Evolutionary conservation across 2,113 vertebrate species (phyloP).

Genomic region (Chauna torquata): DNA sequence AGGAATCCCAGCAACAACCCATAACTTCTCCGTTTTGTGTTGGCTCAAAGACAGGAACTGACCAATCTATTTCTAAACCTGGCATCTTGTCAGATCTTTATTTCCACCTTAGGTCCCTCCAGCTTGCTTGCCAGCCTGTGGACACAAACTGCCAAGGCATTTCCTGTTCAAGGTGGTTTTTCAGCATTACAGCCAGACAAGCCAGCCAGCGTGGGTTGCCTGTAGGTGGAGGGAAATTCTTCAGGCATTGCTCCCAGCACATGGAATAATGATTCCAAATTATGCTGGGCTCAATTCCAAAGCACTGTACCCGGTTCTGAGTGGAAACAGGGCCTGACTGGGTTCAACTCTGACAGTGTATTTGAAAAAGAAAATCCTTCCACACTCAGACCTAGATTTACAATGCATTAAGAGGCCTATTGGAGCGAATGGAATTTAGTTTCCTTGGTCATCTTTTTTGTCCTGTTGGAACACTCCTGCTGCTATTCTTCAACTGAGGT

Average conservation of each 20-base stretch:
- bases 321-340: constrained; percentile 36
- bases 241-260: constrained; percentile 68
- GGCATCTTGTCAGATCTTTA: constrained; percentile 60
- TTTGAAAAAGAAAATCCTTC: not conserved
- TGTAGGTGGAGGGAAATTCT: constrained; percentile 74
- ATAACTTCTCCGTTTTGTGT: not conserved
- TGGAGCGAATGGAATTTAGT: not conserved
- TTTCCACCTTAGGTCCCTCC: constrained; percentile 63
- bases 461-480: not conserved
- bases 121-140: constrained; percentile 60
- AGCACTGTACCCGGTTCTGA: constrained; percentile 39
- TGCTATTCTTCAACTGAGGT: not conserved
- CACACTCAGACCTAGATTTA: not conserved
- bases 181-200: constrained; percentile 45
- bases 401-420: not conserved
- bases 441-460: not conserved
- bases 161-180: constrained; percentile 77
- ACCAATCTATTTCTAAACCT: constrained; percentile 53
- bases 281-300: constrained; percentile 49
- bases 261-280: constrained; percentile 54
- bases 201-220: constrained; percentile 68
- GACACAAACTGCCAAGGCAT: constrained; percentile 71
- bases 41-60: constrained; percentile 56
- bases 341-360: constrained; percentile 25
- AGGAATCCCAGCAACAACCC: not conserved